Percentiles rank a stretch among this genome's conserved stretches.
Evolutionary conservation across 2,888 invertebrate species (phyloP).

Genomic region (Caenorhabditis drosophilae): DNA sequence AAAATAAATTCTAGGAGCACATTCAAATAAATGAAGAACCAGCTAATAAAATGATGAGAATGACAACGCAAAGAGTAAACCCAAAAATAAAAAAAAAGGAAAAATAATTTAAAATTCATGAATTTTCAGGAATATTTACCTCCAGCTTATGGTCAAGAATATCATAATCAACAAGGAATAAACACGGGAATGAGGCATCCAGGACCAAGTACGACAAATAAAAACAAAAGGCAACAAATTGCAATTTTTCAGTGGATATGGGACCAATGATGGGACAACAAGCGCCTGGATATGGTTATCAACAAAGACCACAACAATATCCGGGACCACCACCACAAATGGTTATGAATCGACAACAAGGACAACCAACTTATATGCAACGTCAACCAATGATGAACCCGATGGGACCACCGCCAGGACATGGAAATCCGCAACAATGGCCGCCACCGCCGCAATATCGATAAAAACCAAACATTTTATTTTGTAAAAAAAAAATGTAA

Average conservation of each 20-base stretch:
- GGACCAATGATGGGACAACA: no score
- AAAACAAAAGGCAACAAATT: no score
- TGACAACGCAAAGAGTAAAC: neutral
- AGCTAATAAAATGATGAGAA: conserved; percentile 7
- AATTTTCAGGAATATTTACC: conserved; percentile 11
- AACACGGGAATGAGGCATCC: conserved; percentile 22
- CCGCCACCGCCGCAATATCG: no score
- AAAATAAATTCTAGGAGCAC: conserved; percentile 4
- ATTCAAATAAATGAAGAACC: conserved; percentile 25
- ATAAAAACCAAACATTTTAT: no score
- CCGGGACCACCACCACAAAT: conserved; percentile 11
- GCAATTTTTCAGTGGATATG: no score
- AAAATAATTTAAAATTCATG: neutral
- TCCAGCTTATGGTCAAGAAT: conserved; percentile 16
- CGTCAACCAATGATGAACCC: no score
- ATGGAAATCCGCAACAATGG: no score
- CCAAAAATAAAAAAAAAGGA: conserved; percentile 17
- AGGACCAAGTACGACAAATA: neutral
- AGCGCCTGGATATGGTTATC: no score
- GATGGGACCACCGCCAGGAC: no score
- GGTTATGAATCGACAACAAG: conserved; percentile 18
- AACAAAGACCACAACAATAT: no score
- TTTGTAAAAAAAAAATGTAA: no score
- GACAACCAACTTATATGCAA: neutral
- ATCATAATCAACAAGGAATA: conserved; percentile 16